Conservation (phyloP, 2,113 vertebrate genomes). For the Myrmophylax atrothorax region DNA sequence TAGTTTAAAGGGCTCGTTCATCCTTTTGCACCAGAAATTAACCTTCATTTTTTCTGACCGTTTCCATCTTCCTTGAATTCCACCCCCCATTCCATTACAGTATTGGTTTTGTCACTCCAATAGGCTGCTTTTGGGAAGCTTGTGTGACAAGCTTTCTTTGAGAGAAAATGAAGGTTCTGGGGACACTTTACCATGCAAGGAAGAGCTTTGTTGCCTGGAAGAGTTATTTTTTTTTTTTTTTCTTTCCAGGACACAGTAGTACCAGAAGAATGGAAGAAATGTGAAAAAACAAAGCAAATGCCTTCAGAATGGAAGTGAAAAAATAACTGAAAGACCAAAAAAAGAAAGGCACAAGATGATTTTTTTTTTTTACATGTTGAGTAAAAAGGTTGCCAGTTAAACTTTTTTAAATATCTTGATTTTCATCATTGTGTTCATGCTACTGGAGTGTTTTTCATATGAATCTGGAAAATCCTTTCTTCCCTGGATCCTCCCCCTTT, state of each 20-base stretch:
- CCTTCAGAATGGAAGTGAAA: slow-evolving; percentile 36
- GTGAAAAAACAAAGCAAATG: slow-evolving; percentile 36
- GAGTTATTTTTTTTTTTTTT: slow-evolving; percentile 51
- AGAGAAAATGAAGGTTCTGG: neutral
- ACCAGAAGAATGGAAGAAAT: slow-evolving; percentile 54
- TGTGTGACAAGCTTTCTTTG: neutral
- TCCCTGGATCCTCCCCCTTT: neutral
- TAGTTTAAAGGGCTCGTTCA: neutral
- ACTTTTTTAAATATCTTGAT: slow-evolving; percentile 18
- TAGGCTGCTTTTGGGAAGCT: neutral
- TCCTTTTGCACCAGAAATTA: neutral
- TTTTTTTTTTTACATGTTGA: slow-evolving; percentile 27
- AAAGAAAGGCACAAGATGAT: slow-evolving; percentile 18
- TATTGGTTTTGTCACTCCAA: neutral
- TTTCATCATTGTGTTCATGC: slow-evolving; percentile 37
- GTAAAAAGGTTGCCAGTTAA: slow-evolving; percentile 46
- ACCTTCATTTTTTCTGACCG: neutral
- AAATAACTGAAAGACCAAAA: slow-evolving; percentile 54
- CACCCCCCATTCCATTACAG: neutral
- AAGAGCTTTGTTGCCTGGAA: neutral
- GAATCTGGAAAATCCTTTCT: slow-evolving; percentile 11
- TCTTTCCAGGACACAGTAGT: slow-evolving; percentile 75
- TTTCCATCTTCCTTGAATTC: neutral
- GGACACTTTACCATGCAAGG: neutral
- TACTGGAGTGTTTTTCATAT: slow-evolving; percentile 41